Evolutionary conservation across 2,888 invertebrate genomes (phyloP), one percentile per base, ranked within the genome.

Genomic region (Plagodis dolabraria): DNA sequence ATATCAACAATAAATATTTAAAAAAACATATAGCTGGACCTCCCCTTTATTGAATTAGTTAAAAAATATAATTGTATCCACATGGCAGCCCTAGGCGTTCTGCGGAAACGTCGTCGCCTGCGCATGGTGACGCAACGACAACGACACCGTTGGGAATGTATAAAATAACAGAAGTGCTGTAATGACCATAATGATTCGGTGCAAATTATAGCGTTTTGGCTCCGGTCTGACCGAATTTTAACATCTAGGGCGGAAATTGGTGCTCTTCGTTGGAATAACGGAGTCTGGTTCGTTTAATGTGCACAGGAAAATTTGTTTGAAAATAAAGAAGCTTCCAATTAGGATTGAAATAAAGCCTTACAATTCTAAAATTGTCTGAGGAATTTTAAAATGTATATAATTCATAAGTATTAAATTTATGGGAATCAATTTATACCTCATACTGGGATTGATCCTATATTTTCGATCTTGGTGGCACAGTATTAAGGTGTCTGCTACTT

Each of bases 151-250:
- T 35, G 9, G 5, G 12, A 5, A 44, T 33, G 44, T 47, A 35
- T 60, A 55, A 47, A 60, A 60, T 60, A 55, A 60, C 54, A 60
- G 54, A 53, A 53, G 47, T 59, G 53, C 53, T 44, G 53, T 53
- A 57, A 57, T 52, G 44, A 34, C 48, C 47, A 53, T 58, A 59
- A 59, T 53, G 58, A 58, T 58, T 38, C 34, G 35, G 22, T 44
- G 33, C 22, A 58, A 58, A 58, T 49, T 53, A 53, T 48, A 49
- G 40, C 33, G 36, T 10, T 40, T 7, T 5, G 10, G 10, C 33
- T 22, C 8, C 42, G 38, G 43, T 11, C 22, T 50, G 47, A 60
- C 59, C 59, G 50, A 55, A 33, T 40, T 54, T 53, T 54, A 43
- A 50, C 46, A 49, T 44, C 33, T 45, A 47, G 35, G 34, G 34